Percentiles rank a stretch among this genome's conserved stretches.
These are phyloP conservation scores for Aphodius sticticus DNA, from an alignment of 2,888 invertebrate species.

Conservation along the genomic window DNA sequence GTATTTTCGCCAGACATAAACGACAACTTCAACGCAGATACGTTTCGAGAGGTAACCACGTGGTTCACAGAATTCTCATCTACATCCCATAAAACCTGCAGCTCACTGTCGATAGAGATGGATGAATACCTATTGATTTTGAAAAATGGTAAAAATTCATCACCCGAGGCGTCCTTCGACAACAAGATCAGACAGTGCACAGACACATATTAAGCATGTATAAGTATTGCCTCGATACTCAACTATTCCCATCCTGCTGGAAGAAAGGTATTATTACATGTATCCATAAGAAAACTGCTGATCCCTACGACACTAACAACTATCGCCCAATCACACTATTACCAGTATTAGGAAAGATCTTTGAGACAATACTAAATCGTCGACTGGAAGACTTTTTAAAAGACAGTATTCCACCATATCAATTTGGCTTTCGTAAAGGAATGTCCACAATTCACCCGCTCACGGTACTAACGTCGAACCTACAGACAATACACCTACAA, in stretches of 20 bases:
- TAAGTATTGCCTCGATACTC: neutral
- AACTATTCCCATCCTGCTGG: neutral
- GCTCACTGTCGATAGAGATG: neutral
- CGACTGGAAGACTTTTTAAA: neutral
- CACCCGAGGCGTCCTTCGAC: neutral
- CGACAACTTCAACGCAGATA: neutral
- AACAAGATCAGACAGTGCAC: neutral
- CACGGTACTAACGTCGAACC: neutral
- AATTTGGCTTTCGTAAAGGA: neutral
- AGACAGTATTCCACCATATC: neutral
- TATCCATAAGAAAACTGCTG: neutral
- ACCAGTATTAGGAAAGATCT: neutral
- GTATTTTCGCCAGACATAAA: neutral
- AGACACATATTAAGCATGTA: neutral
- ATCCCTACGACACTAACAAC: neutral
- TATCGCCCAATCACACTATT: neutral
- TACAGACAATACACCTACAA: neutral
- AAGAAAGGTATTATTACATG: neutral
- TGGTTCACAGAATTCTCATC: neutral
- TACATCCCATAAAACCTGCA: neutral
- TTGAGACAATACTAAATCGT: neutral
- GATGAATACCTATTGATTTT: neutral
- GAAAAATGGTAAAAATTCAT: neutral
- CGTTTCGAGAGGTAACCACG: neutral
- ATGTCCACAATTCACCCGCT: neutral